Base-by-base conservation (phyloP, 2,888 invertebrate species). In the Merodon equestris region DNA sequence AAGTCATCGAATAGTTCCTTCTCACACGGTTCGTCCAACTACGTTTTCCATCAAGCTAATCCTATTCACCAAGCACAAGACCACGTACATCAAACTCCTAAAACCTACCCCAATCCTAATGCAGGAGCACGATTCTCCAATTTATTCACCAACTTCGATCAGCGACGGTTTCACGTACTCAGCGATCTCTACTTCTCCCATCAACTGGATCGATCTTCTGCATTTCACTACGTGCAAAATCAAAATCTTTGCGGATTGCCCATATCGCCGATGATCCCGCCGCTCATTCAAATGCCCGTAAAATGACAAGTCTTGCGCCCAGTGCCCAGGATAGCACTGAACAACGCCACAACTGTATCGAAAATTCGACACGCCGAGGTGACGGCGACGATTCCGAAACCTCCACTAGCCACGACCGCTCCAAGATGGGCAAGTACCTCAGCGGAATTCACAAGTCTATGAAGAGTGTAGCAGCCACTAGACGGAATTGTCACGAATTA, bases 301-400 rank as follows among this genome's bases (percentile, higher is more conserved):
- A 89, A 89, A 88, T 89, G 89, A 89, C 89, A 86, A 83, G 85
- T 89, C 72, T 81, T 89, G 74, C 86, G 89, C 15, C 89, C 89
- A 10, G 88, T 89, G 64, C 88, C 89, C 7, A 84, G 89, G 14
- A 86, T 89, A 67, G 88, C 89, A 9, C 75, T 84, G 44, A 83
- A 82, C 60, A 76, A 58, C 4, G 82, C 82, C 13, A 50, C 84
- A 17, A 66, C 7, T 27, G 27, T 7, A 4, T 27, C 27, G 27
- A 27, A 27, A 27, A 2, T 27, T 27, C 27, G 7, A 27, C 27
- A 27, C 27, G 27, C 27, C 7, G 27, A 27, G 9, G 38, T 38
- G 10, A 12, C 57, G n/a, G 15, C 47, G n/a, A 19, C 27, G n/a
- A 15, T 50, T 51, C 36, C 50, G 17, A 42, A 40, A 17, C 57